Evolutionary conservation across 2,113 vertebrate genomes (phyloP).

Genomic region (Balaeniceps rex): DNA sequence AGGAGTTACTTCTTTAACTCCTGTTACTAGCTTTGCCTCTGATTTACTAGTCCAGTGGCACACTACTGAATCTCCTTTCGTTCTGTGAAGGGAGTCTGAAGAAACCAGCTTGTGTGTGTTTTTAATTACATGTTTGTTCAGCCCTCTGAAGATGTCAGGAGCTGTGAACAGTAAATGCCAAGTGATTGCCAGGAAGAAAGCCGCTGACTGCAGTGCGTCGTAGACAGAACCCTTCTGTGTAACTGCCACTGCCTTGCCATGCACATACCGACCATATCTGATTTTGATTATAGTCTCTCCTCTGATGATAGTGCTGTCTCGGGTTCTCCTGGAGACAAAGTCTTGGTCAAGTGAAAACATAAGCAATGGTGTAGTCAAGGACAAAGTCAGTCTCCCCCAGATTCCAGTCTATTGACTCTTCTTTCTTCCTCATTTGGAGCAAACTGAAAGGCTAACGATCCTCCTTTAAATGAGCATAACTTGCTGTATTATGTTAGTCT

Average conservation of each 20-base stretch:
- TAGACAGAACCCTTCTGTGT: slow-evolving; percentile 31
- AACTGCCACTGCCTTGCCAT: slow-evolving; percentile 41
- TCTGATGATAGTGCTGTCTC: slow-evolving; percentile 47
- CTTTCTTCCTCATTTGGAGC: slow-evolving; percentile 42
- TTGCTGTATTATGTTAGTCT: slow-evolving; percentile 60
- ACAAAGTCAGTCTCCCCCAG: slow-evolving; percentile 38
- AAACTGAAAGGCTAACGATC: not conserved
- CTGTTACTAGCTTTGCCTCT: not conserved
- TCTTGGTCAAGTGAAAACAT: slow-evolving; percentile 53
- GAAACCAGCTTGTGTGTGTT: not conserved
- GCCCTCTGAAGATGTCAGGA: slow-evolving; percentile 29
- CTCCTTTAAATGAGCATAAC: slow-evolving; percentile 20
- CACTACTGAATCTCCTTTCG: not conserved
- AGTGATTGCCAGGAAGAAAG: slow-evolving; percentile 40
- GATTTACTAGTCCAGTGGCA: not conserved
- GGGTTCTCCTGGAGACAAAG: slow-evolving; percentile 32
- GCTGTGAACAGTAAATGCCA: slow-evolving; percentile 53
- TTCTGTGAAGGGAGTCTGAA: not conserved
- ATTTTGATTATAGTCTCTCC: slow-evolving; percentile 54
- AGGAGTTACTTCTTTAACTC: not conserved
- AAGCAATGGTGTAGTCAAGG: slow-evolving; percentile 51
- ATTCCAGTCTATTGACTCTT: slow-evolving; percentile 43
- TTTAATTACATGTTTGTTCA: slow-evolving; percentile 37
- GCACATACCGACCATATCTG: slow-evolving; percentile 43
- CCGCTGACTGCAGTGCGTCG: slow-evolving; percentile 20